Base-by-base conservation (phyloP, 92 coral and sea anemone genomes). In the Epizoanthus fatuus region DNA sequence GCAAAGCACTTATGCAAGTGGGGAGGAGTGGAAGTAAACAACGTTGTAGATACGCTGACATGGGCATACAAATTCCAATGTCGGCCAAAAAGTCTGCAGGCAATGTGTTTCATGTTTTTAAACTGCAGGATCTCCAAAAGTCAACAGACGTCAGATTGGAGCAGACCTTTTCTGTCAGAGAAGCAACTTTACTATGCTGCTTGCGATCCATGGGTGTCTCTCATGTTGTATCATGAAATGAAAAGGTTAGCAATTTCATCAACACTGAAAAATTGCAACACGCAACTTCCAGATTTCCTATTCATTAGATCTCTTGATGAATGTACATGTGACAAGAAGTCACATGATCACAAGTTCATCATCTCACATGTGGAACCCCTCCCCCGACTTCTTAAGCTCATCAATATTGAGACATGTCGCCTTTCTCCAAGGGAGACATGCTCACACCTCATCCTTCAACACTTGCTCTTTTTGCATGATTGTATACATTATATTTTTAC, bases 181-280 rank as follows among this genome's bases (percentile, higher is more conserved):
- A 77, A 77, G 35, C 82, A 77, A 40, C 62, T 77, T 6, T 77
- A 59, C 63, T 77, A 77, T 77, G 82, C 82, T 4, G 82, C 82
- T 8, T 77, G 82, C 58, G 82, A 77, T 19, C 82, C 82, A 0
- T 77, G 82, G 82, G 51, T 77, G 2, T 77, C 82, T 19, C 82
- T 77, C 57, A 62, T 58, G 42, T 25, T 77, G 37, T 77, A 77
- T 6, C 64, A 60, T 1, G 70, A 77, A 37, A 77, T 77, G 82
- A 77, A 60, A 77, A 60, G 82, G 82, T 77, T 12, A 60, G 82
- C 22, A 29, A 55, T 22, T 22, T 42, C 17, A 69, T 39, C 13
- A 25, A 25, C 8, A 8, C 5, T 15, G 12, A 63, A 63, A 17
- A 63, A 63, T 8, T 63, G 37, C 25, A 63, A 63, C 3, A 25